Conservation (phyloP, 1,140 invertebrate species). For the Procambarus virginalis region DNA sequence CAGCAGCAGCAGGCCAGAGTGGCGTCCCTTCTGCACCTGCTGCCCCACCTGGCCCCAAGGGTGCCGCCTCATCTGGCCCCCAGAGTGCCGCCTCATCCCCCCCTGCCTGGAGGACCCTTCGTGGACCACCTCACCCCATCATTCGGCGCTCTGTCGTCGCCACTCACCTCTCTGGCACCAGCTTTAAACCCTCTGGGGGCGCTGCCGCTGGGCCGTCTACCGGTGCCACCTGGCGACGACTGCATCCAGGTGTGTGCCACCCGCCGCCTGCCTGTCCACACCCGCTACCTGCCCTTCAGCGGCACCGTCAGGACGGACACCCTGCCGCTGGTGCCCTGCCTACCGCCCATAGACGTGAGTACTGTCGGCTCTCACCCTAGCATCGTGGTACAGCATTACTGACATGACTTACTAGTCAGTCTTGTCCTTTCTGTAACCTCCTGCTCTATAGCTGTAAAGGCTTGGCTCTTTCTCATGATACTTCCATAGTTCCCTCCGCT, state of each 20-base stretch:
- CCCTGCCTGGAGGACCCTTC: slow-evolving; percentile 72
- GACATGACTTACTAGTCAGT: too few species aligned
- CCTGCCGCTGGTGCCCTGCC: slow-evolving; percentile 87
- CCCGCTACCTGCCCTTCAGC: slow-evolving; percentile 83
- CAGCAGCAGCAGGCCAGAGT: slow-evolving; percentile 73
- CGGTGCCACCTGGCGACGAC: slow-evolving; percentile 78
- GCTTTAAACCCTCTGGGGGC: slow-evolving; percentile 33
- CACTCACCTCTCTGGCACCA: slow-evolving; percentile 15
- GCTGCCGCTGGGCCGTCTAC: slow-evolving; percentile 1
- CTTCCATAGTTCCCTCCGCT: background rate
- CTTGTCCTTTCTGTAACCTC: background rate
- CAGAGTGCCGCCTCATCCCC: background rate
- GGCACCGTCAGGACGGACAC: slow-evolving; percentile 92
- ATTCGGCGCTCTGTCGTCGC: slow-evolving; percentile 13
- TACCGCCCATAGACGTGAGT: slow-evolving; percentile 93
- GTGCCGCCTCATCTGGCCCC: slow-evolving; percentile 15
- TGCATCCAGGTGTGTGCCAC: slow-evolving; percentile 82
- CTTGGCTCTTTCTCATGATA: background rate
- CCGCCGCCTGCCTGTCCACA: slow-evolving; percentile 83
- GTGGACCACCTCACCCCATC: slow-evolving; percentile 75
- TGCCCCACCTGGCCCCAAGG: slow-evolving; percentile 43
- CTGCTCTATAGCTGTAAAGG: background rate
- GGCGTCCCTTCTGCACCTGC: slow-evolving; percentile 37
- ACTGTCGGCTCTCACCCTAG: slow-evolving; percentile 39
- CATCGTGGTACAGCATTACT: too few species aligned